These are phyloP conservation scores for Eudemis profundana DNA, from an alignment of 2,888 invertebrate genomes.

Conservation along the genomic window DNA sequence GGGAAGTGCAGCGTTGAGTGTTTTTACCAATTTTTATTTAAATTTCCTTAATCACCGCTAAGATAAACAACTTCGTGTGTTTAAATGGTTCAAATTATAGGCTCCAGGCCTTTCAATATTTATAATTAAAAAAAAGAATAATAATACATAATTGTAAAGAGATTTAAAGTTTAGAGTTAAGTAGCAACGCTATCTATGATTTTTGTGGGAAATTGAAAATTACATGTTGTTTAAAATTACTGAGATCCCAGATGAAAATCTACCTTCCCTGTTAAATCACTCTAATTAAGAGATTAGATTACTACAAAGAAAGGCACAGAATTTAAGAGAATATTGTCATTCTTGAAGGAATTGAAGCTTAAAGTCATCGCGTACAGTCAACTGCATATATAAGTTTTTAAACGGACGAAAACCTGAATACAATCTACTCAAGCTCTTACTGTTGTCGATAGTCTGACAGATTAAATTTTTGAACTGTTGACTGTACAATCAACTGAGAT, in stretches of 20 bases:
- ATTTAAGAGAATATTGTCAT: slow-evolving; percentile 34
- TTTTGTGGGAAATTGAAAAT: neutral
- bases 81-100: neutral
- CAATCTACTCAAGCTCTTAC: neutral
- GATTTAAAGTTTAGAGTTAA: neutral
- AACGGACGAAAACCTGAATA: neutral
- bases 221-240: slow-evolving; percentile 6
- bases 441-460: neutral
- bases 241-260: slow-evolving; percentile 16
- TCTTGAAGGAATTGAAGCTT: slow-evolving; percentile 27
- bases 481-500: neutral
- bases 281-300: slow-evolving; percentile 6
- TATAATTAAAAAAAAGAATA: neutral
- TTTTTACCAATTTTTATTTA: too few species aligned
- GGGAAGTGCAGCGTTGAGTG: too few species aligned
- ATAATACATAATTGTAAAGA: neutral
- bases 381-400: neutral
- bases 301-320: slow-evolving; percentile 29
- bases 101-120: neutral
- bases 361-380: neutral
- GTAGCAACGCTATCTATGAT: too few species aligned
- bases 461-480: neutral
- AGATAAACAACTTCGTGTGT: neutral
- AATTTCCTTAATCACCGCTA: neutral
- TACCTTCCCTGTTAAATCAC: neutral